Base-by-base conservation (phyloP, 2,888 invertebrate genomes). In the Homarus gammarus region DNA sequence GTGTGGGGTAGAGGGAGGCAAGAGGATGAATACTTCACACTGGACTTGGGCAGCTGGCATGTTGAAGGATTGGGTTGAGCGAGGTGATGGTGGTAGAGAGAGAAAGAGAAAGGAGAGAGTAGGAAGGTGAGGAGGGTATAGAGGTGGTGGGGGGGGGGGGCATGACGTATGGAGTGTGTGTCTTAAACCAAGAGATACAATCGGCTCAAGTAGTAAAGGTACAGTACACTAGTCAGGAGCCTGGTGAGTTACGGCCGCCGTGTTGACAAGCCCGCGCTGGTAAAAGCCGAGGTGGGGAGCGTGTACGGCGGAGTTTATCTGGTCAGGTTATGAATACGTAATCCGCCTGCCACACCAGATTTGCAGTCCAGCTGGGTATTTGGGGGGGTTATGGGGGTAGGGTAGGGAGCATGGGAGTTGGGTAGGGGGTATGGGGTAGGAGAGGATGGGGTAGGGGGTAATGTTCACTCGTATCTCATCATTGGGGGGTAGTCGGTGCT, bases 291-390 rank as follows among this genome's bases (percentile, higher is more conserved):
- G 5, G 27, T 27, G 8, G 64, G 31, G 27, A 56, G 64, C 64
- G 64, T 64, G 64, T 64, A 64, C n/a, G 12, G 64, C 64, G 10
- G 8, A 27, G 1, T 64, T 31, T 64, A 64, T 64, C 64, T 64
- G 64, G 22, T 22, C 64, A 27, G 22, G 27, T 64, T 64, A 64
- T 64, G 64, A 64, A 64, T 64, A 64, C 27, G 18, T 64, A 64
- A 64, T 22, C 64, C 27, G 56, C 6, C 27, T 27, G 27, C 64
- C 64, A 27, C 27, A 12, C 64, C 6, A 64, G 64, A 64, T 64
- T 64, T 64, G 64, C 64, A 64, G 64, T 64, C 31, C 64, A 64
- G 18, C 64, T 64, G 64, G 64, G 64, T 64, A 5, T 27, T 64
- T 31, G 64, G 27, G 27, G 27, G 3, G n/a, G n/a, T n/a, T n/a